These are phyloP conservation scores for Erebia ligea DNA, from an alignment of 2,888 invertebrate species.

Conservation along the genomic window DNA sequence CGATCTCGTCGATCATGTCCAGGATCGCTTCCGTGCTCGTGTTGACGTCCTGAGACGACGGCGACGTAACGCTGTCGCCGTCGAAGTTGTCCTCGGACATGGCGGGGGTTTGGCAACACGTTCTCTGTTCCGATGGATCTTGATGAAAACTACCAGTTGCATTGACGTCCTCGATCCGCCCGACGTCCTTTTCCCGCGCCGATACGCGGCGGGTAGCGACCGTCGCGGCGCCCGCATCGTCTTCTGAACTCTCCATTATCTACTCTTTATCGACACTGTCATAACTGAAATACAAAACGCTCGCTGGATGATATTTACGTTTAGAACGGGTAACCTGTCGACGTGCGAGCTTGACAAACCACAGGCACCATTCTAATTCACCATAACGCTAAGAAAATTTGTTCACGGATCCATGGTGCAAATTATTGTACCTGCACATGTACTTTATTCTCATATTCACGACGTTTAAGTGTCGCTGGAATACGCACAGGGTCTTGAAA, in stretches of 20 bases:
- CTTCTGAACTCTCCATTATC: conserved; percentile 83
- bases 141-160: conserved; percentile 68
- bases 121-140: conserved; percentile 62
- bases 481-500: conserved; percentile 72
- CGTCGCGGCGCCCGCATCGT: conserved; percentile 81
- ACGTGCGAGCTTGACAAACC: conserved; percentile 81
- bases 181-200: conserved; percentile 81
- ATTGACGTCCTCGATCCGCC: conserved; percentile 70
- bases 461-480: conserved; percentile 70
- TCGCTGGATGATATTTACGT: conserved; percentile 80
- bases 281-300: conserved; percentile 82
- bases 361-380: conserved; percentile 83
- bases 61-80: conserved; percentile 76
- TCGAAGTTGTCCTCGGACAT: conserved; percentile 78
- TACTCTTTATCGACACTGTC: conserved; percentile 79
- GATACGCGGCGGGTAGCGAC: conserved; percentile 80
- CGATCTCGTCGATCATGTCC: conserved; percentile 80
- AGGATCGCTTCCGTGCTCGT: conserved; percentile 80
- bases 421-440: conserved; percentile 81
- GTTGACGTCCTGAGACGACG: conserved; percentile 74
- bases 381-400: conserved; percentile 80
- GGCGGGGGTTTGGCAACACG: conserved; percentile 65
- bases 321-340: conserved; percentile 80
- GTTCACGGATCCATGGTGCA: conserved; percentile 77
- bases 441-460: conserved; percentile 83